Base-by-base conservation (phyloP, 2,797 vertebrate species). In the Salmo trutta region DNA sequence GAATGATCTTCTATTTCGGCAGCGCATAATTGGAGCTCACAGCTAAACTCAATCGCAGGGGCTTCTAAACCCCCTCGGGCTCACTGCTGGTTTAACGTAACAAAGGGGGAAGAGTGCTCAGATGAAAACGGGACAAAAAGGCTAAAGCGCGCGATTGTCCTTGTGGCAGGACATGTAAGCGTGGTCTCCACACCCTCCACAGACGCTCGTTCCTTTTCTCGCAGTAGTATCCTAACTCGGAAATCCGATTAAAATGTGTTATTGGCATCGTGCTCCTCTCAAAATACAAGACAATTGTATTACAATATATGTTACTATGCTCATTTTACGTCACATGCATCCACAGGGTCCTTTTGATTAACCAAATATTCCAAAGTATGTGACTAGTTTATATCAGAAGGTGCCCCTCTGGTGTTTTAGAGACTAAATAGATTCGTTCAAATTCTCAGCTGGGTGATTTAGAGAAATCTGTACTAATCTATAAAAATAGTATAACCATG, bases 391-490 rank as follows among this genome's bases (percentile, higher is more conserved):
- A 12, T 56, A 75, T 76, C 68, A 78, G 77, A 67, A 76, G 73
- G 29, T 65, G 79, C 70, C 69, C 66, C 75, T 79, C 68, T 70
- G 73, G 71, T 65, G 17, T 70, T 70, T 77, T 29, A 77, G 24
- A 74, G 51, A 59, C 69, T 83, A 36, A 77, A 69, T 81, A 88
- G 87, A 89, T 88, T 85, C 85, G 84, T 86, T 79, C 76, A 84
- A 80, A 79, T 52, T 59, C 79, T 83, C 81, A 81, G 82, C 81
- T 83, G 77, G 82, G 84, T 85, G 88, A 91, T 85, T 86, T 89
- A 88, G 71, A 88, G 88, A 90, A 85, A 90, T 91, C 84, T 64
- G 85, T 79, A 87, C 89, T 86, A 90, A 89, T 88, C 88, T 81
- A 78, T 81, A 83, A 77, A 81, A 71, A 84, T 85, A 85, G 80